phyloP scores from a whole-genome alignment of 2,113 vertebrate species.

The Bothrops jararaca region DNA sequence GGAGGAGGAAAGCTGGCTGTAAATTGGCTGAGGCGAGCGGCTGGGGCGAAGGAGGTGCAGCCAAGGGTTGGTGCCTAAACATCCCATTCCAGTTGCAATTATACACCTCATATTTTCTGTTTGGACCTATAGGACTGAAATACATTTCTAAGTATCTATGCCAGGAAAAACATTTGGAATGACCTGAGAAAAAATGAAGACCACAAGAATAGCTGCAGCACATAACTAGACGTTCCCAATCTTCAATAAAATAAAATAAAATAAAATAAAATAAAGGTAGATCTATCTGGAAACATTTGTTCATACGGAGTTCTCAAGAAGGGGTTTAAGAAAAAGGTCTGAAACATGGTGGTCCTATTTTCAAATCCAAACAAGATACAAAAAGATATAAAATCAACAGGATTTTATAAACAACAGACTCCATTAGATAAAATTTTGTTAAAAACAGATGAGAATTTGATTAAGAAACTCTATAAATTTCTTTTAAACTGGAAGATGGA shows the following conservation, averaged over 20 bases:
- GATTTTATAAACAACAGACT: too few relatives aligned
- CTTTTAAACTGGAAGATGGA: too few relatives aligned
- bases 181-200: background rate
- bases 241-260: background rate
- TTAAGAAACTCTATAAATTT: too few relatives aligned
- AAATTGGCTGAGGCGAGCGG: too few relatives aligned
- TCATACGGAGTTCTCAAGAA: background rate
- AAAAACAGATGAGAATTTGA: too few relatives aligned
- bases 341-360: background rate
- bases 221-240: background rate
- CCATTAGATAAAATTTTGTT: too few relatives aligned
- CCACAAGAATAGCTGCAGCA: conserved; percentile 2
- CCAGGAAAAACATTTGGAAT: background rate
- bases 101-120: background rate
- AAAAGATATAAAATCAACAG: too few relatives aligned
- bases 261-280: background rate
- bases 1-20: too few relatives aligned
- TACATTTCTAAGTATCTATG: background rate
- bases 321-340: background rate
- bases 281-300: background rate
- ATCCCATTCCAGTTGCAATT: too few relatives aligned
- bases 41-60: too few relatives aligned
- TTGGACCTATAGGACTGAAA: background rate
- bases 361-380: too few relatives aligned
- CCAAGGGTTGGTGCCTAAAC: too few relatives aligned